phyloP scores from a whole-genome alignment of 1,140 invertebrate genomes.

The Eriosoma lanigerum region DNA sequence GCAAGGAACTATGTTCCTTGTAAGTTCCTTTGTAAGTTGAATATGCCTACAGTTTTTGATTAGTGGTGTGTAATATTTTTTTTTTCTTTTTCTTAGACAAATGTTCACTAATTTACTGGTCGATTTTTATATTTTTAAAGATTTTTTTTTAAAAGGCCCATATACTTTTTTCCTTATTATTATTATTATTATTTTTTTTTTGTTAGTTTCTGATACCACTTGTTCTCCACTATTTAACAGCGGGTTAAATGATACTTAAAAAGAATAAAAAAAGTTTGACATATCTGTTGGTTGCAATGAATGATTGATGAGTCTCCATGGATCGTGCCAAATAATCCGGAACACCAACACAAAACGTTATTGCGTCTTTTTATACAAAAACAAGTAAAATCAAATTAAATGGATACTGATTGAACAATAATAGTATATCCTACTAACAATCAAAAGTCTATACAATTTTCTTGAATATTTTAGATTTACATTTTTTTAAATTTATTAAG shows the following conservation, averaged over 20 bases:
- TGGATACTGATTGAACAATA: background rate
- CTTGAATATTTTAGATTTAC: background rate
- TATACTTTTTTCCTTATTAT: background rate
- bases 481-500: too few species aligned
- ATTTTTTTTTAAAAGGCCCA: background rate
- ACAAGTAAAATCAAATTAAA: slow-evolving; percentile 14
- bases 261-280: slow-evolving; percentile 14
- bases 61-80: too few species aligned
- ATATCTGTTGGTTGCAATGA: slow-evolving; percentile 38
- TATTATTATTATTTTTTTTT: background rate
- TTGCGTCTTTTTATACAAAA: slow-evolving; percentile 10
- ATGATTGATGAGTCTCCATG: slow-evolving; percentile 12
- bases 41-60: too few species aligned
- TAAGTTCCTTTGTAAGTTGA: too few species aligned
- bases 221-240: slow-evolving; percentile 4
- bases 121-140: background rate
- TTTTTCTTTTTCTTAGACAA: too few species aligned
- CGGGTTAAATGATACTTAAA: slow-evolving; percentile 12
- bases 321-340: slow-evolving; percentile 31
- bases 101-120: too few species aligned
- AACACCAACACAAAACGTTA: slow-evolving; percentile 22
- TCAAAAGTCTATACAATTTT: background rate
- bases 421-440: background rate
- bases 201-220: background rate
- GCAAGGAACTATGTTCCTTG: too few species aligned